phyloP scores from a whole-genome alignment of 2,113 vertebrate species.

The Electrona antarctica region DNA sequence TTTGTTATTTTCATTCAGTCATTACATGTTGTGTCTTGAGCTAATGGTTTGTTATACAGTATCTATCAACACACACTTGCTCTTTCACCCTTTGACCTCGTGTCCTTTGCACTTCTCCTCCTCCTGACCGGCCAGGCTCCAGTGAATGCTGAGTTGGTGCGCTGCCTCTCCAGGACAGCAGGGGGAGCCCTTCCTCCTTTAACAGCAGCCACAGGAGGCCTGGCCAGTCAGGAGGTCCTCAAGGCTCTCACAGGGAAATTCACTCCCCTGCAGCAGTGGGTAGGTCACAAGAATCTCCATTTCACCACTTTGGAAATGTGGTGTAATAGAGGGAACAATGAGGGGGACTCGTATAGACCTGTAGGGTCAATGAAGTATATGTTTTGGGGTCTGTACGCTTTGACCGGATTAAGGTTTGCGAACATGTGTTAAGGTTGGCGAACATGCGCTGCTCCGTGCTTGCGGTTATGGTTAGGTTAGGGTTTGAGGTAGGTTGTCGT shows the following conservation, averaged over 20 bases:
- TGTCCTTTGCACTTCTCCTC: not conserved
- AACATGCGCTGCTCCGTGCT: too few species aligned
- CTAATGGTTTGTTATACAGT: not conserved
- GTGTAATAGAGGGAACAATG: too few species aligned
- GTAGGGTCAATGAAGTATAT: too few species aligned
- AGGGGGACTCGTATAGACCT: too few species aligned
- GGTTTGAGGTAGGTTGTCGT: too few species aligned
- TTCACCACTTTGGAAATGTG: not conserved
- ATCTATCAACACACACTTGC: not conserved
- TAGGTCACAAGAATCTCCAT: slow-evolving; percentile 63
- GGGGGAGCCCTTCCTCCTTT: slow-evolving; percentile 88
- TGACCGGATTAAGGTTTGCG: too few species aligned
- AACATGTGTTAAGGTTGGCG: too few species aligned
- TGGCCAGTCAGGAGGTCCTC: slow-evolving; percentile 94
- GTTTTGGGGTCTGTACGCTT: too few species aligned
- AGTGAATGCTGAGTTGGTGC: slow-evolving; percentile 84
- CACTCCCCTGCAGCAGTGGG: slow-evolving; percentile 96
- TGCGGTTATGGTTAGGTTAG: too few species aligned
- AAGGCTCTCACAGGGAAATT: slow-evolving; percentile 98
- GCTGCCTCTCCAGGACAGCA: slow-evolving; percentile 87
- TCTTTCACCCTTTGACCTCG: not conserved
- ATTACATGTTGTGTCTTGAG: too few species aligned
- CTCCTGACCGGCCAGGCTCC: slow-evolving; percentile 57
- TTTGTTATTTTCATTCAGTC: too few species aligned
- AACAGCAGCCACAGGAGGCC: slow-evolving; percentile 90